A percentile compares a stretch with the other conserved stretches of the same genome.
These are phyloP conservation scores for Caenorhabditis drosophilae DNA, from an alignment of 2,888 invertebrate genomes.

Conservation along the genomic window DNA sequence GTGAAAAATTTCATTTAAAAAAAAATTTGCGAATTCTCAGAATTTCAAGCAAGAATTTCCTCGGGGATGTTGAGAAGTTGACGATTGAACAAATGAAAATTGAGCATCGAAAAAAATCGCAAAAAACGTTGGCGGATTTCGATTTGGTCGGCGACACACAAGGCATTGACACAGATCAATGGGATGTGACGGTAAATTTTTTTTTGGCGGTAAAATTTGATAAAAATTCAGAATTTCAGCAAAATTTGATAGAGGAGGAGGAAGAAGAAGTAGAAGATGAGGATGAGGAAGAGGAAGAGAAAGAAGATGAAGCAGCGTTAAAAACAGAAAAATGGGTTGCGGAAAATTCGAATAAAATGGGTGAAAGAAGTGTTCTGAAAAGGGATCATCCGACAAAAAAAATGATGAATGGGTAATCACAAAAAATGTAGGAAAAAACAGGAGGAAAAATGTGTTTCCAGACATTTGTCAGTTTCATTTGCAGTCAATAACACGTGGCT, in stretches of 20 bases:
- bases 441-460: too few species aligned
- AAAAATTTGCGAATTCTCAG: too few species aligned
- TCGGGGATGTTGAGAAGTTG: too few species aligned
- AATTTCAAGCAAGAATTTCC: too few species aligned
- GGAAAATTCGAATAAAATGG: background rate
- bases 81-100: too few species aligned
- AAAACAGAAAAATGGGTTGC: constrained; percentile 5
- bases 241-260: constrained; percentile 6
- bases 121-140: constrained; percentile 5
- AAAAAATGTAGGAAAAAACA: background rate
- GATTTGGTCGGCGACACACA: constrained; percentile 6
- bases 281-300: background rate
- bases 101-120: background rate
- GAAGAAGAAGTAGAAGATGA: background rate
- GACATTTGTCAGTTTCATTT: constrained; percentile 4
- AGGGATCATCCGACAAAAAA: background rate
- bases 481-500: constrained; percentile 5
- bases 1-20: too few species aligned
- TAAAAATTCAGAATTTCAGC: background rate
- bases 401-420: background rate
- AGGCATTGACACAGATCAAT: background rate
- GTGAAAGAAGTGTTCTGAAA: background rate
- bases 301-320: background rate
- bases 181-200: constrained; percentile 4
- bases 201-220: background rate